Base-by-base conservation (phyloP, 2,888 invertebrate species). In the Drosophila borborema region DNA sequence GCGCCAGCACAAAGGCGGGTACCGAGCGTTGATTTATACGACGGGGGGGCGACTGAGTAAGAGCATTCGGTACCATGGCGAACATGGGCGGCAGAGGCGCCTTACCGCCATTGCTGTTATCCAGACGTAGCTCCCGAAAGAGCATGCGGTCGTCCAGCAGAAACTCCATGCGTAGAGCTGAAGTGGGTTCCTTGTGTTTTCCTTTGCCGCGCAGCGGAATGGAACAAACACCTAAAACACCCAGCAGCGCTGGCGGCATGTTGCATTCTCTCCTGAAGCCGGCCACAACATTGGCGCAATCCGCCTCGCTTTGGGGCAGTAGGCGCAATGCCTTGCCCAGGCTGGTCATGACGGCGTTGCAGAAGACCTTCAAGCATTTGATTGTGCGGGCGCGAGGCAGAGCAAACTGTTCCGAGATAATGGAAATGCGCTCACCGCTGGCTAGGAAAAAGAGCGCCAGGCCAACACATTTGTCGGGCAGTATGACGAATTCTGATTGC, bases 41-140 rank as follows among this genome's bases (percentile, higher is more conserved):
- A 4, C 89, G 83, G 0, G 71, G 43, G 0, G 79, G 77, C 20
- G 90, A 53, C 8, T 23, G 12, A 0, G 84, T 79, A 0, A 93
- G 80, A 5, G 85, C 80, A 51, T 92, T 92, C 1, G 86, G 84
- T 1, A 78, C 66, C 2, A 84, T 77, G 0, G 90, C 61, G 7
- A 90, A 90, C 81, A 92, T 80, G 0, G 81, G 81, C 3, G 82
- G 75, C 18, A 74, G 65, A n/a, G 84, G 74, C 1, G 82, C 55
- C 3, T 84, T 73, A 23, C 40, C 46, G 5, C 69, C 72, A 14
- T 68, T 72, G 14, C 65, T 65, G 14, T 77, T 74, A 14, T 65
- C 83, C 46, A 92, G 73, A 53, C 89, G 89, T 3, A 93, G 78
- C 64, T 92, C 92, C 0, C 92, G 91, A 64, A 92, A 92, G 62